A percentile compares a stretch with the other conserved stretches of the same genome.
Conservation (phyloP, 2,888 invertebrate species). For the Smittia sp. region DNA sequence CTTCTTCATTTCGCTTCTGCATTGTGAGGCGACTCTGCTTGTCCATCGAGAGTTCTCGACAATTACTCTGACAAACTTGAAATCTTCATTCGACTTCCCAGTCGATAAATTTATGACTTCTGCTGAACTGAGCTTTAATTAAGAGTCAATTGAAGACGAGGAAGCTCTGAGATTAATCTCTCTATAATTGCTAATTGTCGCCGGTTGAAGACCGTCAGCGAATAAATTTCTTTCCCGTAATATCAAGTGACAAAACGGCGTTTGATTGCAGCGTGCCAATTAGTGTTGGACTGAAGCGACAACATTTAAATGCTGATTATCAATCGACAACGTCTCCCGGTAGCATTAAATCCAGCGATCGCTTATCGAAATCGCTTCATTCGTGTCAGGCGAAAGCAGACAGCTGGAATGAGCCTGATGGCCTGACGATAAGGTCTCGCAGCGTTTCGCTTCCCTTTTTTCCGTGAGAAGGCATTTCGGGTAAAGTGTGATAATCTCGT, state of each 20-base stretch:
- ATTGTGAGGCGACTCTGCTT: constrained; percentile 5
- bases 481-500: constrained; percentile 40
- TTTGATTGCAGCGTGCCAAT: constrained; percentile 33
- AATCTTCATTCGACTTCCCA: not conserved
- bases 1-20: not conserved
- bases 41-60: not conserved
- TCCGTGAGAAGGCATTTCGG: too few species aligned
- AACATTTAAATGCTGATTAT: not conserved
- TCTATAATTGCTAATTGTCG: not conserved
- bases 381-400: constrained; percentile 24
- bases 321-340: not conserved
- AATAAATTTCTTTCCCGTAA: not conserved
- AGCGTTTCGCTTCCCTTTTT: too few species aligned
- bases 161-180: not conserved
- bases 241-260: not conserved
- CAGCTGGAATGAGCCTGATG: too few species aligned
- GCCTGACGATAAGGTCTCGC: too few species aligned
- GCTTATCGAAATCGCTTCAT: constrained; percentile 32
- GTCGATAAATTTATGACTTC: constrained; percentile 5
- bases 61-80: not conserved
- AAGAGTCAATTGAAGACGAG: not conserved
- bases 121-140: not conserved
- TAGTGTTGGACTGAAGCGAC: not conserved
- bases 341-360: not conserved
- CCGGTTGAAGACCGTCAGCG: not conserved